Conservation (phyloP, 1,140 invertebrate species). For the Drosophila sp. region DNA sequence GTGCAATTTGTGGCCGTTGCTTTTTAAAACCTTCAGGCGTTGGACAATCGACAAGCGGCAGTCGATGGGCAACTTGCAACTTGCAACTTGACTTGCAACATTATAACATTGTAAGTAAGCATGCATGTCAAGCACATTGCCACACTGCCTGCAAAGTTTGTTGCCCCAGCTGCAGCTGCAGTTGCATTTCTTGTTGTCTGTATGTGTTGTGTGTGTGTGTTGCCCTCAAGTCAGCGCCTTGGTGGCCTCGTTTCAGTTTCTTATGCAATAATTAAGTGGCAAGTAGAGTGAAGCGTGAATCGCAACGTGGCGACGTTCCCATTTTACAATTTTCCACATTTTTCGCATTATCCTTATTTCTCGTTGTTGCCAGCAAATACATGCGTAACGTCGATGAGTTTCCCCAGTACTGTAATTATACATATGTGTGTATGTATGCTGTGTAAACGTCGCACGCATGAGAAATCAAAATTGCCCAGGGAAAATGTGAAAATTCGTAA, state of each 20-base stretch:
- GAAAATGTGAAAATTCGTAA: slow-evolving; percentile 23
- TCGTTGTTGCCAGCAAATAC: slow-evolving; percentile 57
- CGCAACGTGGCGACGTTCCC: slow-evolving; percentile 50
- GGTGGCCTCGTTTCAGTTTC: slow-evolving; percentile 74
- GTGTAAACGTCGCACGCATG: slow-evolving; percentile 74
- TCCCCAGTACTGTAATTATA: slow-evolving; percentile 11
- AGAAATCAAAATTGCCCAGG: slow-evolving; percentile 65
- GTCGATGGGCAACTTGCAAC: slow-evolving; percentile 44
- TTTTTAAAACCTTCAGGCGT: slow-evolving; percentile 18
- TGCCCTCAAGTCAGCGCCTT: slow-evolving; percentile 59
- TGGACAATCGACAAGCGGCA: slow-evolving; percentile 13
- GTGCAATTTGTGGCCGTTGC: slow-evolving; percentile 23
- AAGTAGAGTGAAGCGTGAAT: slow-evolving; percentile 78
- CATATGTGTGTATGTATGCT: slow-evolving; percentile 32
- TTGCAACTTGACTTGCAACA: slow-evolving; percentile 64
- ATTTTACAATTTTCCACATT: slow-evolving; percentile 61
- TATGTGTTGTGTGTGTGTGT: slow-evolving; percentile 17
- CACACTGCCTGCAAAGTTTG: slow-evolving; percentile 75
- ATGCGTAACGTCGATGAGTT: slow-evolving; percentile 69
- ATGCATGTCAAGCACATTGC: slow-evolving; percentile 78
- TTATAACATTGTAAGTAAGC: slow-evolving; percentile 65
- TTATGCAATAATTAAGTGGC: slow-evolving; percentile 81
- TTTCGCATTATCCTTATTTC: not conserved
- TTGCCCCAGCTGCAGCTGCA: slow-evolving; percentile 67
- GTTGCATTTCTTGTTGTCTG: slow-evolving; percentile 32